Evolutionary conservation across 2,888 invertebrate genomes (phyloP), one percentile per base, ranked within the genome.

Genomic region (Caenorhabditis zanzibari): DNA sequence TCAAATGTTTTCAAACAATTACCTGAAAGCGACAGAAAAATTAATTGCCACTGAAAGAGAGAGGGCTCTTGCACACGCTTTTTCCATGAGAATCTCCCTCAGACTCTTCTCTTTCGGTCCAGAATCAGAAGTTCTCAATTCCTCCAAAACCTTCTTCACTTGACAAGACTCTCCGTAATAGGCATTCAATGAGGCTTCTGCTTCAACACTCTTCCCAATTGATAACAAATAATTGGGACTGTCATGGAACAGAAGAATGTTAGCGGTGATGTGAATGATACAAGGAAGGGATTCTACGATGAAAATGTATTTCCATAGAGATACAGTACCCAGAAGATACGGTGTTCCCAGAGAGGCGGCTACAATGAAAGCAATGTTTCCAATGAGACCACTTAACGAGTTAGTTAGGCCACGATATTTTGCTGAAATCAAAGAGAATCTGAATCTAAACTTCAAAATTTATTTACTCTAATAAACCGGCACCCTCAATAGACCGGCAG

Each of bases 381-480:
- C 89, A 16, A 87, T 81, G 26, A 91, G 86, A 0, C 90, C 90
- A 22, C 88, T 88, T 44, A 91, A 54, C 0, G 90, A 85, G 22
- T 90, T 88, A 69, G 90, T 90, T 19, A 86, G 54, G 10, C 91
- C 91, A 12, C 90, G 88, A 49, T 79, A 86, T 19, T 63, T 59
- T 1, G 84, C 86, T 87, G 61, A 28, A 56, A 81, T 10, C 4
- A 16, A 26, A 41, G 16, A 52, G 10, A 24, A 2, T 56, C 9
- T 14, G 16, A 28, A 56, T 7, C 28, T 26, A 26, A 26, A 6
- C 3, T 56, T 49, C 12, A 9, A 12, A 14, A n/a, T n/a, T n/a
- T n/a, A n/a, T n/a, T n/a, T n/a, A n/a, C n/a, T n/a, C n/a, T n/a
- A n/a, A n/a, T n/a, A n/a, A n/a, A n/a, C n/a, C n/a, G n/a, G n/a